Conservation (phyloP, 2,888 invertebrate genomes). For the Aporophyla nigra region DNA sequence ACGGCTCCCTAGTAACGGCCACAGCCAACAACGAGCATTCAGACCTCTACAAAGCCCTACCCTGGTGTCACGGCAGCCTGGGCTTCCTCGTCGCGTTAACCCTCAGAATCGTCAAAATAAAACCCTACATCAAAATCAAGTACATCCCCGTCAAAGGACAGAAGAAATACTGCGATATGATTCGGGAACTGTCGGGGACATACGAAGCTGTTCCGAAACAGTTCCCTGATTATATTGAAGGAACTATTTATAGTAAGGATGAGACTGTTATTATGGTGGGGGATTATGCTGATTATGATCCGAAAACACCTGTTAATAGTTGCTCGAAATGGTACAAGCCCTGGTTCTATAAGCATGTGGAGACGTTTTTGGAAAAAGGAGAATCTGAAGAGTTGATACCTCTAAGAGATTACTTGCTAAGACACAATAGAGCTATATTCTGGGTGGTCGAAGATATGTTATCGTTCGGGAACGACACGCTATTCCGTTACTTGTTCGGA, state of each 20-base stretch:
- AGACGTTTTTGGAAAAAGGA: conserved; percentile 89
- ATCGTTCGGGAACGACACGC: conserved; percentile 92
- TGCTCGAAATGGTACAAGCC: conserved; percentile 93
- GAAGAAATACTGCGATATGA: conserved; percentile 91
- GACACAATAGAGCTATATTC: conserved; percentile 93
- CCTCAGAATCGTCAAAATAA: conserved; percentile 91
- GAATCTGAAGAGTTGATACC: conserved; percentile 92
- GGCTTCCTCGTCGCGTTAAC: conserved; percentile 93
- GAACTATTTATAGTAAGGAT: conserved; percentile 92
- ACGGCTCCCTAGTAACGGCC: conserved; percentile 91
- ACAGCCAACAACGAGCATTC: conserved; percentile 90
- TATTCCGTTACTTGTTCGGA: conserved; percentile 92
- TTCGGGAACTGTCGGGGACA: conserved; percentile 92
- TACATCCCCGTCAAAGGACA: conserved; percentile 92
- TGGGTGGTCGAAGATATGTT: conserved; percentile 94
- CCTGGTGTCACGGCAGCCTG: conserved; percentile 93
- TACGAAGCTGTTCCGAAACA: conserved; percentile 82
- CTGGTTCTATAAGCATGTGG: conserved; percentile 93
- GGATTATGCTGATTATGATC: conserved; percentile 91
- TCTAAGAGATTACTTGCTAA: conserved; percentile 91
- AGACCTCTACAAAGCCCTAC: conserved; percentile 91
- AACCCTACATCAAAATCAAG: conserved; percentile 92
- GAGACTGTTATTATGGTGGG: conserved; percentile 93
- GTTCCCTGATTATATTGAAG: conserved; percentile 92
- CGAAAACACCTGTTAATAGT: conserved; percentile 88